Conservation (phyloP, 2,113 vertebrate genomes). For the Hiodon tergisus region DNA sequence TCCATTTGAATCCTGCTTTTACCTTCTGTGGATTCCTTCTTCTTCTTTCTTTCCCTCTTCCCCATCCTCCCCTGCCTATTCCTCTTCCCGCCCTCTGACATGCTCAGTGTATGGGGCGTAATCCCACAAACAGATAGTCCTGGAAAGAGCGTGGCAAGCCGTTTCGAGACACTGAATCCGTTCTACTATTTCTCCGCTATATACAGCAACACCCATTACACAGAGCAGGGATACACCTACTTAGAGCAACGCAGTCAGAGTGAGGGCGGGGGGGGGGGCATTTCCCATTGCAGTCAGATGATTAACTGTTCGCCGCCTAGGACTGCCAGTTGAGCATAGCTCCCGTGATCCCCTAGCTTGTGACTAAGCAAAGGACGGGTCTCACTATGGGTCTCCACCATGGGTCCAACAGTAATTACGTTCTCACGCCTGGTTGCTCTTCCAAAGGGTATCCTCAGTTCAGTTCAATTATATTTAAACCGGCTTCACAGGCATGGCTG, state of each 20-base stretch:
- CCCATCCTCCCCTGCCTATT: constrained; percentile 55
- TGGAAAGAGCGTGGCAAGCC: constrained; percentile 47
- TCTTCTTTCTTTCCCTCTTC: constrained; percentile 51
- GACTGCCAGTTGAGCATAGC: constrained; percentile 49
- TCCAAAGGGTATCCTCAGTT: not conserved
- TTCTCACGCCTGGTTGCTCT: not conserved
- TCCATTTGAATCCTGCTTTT: constrained; percentile 40
- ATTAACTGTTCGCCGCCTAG: constrained; percentile 59
- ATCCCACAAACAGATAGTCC: constrained; percentile 63
- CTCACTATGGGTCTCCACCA: too few relatives aligned
- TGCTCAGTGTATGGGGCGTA: constrained; percentile 52
- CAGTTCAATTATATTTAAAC: too few relatives aligned
- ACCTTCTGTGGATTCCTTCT: constrained; percentile 51
- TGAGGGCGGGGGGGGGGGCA: constrained; percentile 43
- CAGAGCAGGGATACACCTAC: constrained; percentile 62
- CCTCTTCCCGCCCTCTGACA: constrained; percentile 62
- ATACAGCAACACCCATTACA: constrained; percentile 67
- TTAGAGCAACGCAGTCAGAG: constrained; percentile 49
- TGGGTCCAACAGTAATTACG: not conserved
- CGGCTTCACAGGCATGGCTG: too few relatives aligned
- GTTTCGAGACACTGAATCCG: constrained; percentile 56
- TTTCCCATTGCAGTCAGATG: constrained; percentile 66
- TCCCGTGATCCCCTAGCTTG: constrained; percentile 44
- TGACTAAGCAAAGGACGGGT: not conserved
- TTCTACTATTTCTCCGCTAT: constrained; percentile 61